Base-by-base conservation (phyloP, 2,113 vertebrate species). In the Pollimyrus isidori region DNA sequence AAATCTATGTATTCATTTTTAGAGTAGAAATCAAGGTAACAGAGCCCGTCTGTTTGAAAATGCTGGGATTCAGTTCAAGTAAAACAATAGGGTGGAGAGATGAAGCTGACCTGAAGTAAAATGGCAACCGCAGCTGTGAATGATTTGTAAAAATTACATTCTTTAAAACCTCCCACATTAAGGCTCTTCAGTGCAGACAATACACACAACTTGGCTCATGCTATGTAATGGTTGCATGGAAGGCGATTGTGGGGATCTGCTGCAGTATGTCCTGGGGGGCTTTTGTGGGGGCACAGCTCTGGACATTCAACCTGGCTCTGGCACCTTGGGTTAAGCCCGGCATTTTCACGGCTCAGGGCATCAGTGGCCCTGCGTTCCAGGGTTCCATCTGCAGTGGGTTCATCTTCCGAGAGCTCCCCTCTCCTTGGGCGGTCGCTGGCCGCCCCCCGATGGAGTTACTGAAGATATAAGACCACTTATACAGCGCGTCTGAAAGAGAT, bases 101-200 rank as follows among this genome's bases (percentile, higher is more conserved):
- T 90, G 76, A 58, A 53, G 76, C 76, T 58, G 87, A 88, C 53
- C 15, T n/a, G 65, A 80, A 58, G 56, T 42, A 15, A 50, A 91
- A 87, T 53, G 73, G 89, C 76, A 88, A 90, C 53, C 35, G 86
- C 88, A 90, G 90, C 90, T 91, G 90, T 86, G 62, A 91, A 46
- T 88, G 89, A 91, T 91, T 91, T 91, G 89, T 87, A 89, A 90
- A 89, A 91, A 86, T 89, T 83, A 89, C 87, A 80, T 85, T 91
- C 84, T 90, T 56, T 87, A 35, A 88, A 89, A 83, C 49, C 82
- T 86, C 62, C 46, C 52, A 88, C 53, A 85, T 65, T 48, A 86
- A 42, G 69, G 52, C 62, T 56, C 53, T 21, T 53, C 58, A 85
- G 52, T 89, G 35, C 39, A 62, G 50, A 48, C 35, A 23, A 30